phyloP scores from a whole-genome alignment of 53 echinoderm and acorn worm species.

The Paracentrotus lividus region DNA sequence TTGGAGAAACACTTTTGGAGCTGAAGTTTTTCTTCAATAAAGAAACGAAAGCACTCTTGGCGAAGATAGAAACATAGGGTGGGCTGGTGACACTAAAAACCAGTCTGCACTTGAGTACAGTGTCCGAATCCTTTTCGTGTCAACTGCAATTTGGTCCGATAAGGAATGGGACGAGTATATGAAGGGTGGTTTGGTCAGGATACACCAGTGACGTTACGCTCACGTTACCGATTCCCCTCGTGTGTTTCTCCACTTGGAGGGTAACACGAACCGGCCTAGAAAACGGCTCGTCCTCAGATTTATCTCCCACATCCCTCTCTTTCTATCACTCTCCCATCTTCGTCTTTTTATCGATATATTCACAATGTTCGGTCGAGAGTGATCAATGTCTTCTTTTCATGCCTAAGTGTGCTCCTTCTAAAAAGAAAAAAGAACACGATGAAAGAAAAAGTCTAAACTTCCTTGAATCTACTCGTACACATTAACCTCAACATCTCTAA shows the following conservation, averaged over 20 bases:
- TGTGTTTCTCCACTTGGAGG: constrained; percentile 22
- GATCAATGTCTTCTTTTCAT: constrained; percentile 43
- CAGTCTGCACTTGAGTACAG: constrained; percentile 43
- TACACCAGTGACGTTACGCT: not conserved
- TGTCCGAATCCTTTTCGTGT: constrained; percentile 28
- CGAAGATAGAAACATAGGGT: constrained; percentile 51
- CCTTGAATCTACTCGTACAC: not conserved
- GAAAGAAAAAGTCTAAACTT: not conserved
- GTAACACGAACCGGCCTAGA: constrained; percentile 47
- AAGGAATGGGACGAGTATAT: not conserved
- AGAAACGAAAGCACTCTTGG: constrained; percentile 64
- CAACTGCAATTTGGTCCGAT: not conserved
- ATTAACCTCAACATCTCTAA: too few relatives aligned
- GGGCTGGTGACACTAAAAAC: constrained; percentile 31
- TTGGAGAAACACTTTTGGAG: constrained; percentile 20
- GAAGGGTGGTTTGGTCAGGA: constrained; percentile 8
- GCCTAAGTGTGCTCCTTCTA: not conserved
- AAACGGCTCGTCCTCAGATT: constrained; percentile 24
- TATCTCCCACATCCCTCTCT: not conserved
- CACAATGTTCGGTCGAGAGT: not conserved
- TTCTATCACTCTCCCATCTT: not conserved
- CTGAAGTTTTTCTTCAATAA: constrained; percentile 64
- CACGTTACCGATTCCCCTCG: constrained; percentile 6
- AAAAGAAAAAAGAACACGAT: not conserved
- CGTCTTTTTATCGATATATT: not conserved